Evolutionary conservation across 2,113 vertebrate genomes (phyloP), one percentile per base, ranked within the genome.

Genomic region (Piaya cayana): DNA sequence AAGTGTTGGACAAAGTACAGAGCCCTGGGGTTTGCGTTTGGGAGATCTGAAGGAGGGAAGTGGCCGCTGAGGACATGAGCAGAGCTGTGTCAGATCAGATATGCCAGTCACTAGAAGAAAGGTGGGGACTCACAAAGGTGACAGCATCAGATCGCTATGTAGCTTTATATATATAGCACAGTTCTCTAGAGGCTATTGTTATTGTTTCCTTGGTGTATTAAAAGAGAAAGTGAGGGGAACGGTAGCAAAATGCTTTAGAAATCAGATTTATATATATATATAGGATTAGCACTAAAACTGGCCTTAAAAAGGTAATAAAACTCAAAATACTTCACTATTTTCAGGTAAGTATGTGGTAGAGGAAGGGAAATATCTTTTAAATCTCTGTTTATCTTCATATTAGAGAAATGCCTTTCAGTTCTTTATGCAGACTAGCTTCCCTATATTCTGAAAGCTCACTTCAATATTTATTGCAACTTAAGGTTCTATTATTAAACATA

Each of bases 21-120:
- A 68, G 79, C 92, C 76, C 55, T 10, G 30, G 78, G 88, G 62
- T 85, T 58, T 97, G 94, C 96, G 91, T 96, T 71, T 45, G 95
- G 94, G 93, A 97, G 91, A 85, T 56, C 25, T 19, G 16, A 70
- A 47, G n/a, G 9, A 89, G 47, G 69, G 22, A 78, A 69, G 37
- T 29, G 71, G 56, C 90, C 76, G 32, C 27, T 17, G 3, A 19
- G 75, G 64, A 81, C 60, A 49, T 23, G 83, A 45, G 64, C 81
- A 92, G 82, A 82, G 95, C 95, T 90, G 80, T 90, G 88, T 65
- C 56, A 52, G 82, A 86, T 93, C 80, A 88, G 78, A 79, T 84
- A 45, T 95, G 96, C 74, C 95, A 89, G 78, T 96, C 94, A 86
- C 53, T 34, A 7, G n/a, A 62, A 71, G 50, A 82, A 92, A 92